Base-by-base conservation (phyloP, 2,797 vertebrate genomes). In the Bryconaethiops microstoma region DNA sequence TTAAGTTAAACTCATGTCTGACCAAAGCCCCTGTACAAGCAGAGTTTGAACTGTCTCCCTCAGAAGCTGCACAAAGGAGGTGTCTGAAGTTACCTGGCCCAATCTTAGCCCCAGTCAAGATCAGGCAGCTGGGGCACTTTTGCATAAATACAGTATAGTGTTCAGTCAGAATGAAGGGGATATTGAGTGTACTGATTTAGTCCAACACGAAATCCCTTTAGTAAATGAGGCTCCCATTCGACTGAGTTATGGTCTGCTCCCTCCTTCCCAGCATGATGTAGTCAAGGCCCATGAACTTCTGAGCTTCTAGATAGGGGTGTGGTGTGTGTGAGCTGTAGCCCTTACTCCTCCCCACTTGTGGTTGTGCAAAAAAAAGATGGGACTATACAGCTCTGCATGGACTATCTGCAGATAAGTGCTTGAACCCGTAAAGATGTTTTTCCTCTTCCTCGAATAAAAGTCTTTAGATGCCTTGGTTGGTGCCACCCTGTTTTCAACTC, bases 81-180 rank as follows among this genome's bases (percentile, higher is more conserved):
- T n/a, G n/a, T n/a, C n/a, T n/a, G n/a, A n/a, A n/a, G n/a, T n/a
- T n/a, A n/a, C n/a, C n/a, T 76, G 74, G 74, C 42, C 74, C 29
- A 48, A 62, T 6, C 45, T 76, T 9, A 25, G 23, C 6, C 10
- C 39, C 1, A 16, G n/a, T 13, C 29, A 77, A 14, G 69, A 84
- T 4, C 50, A 84, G 35, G 12, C 3, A 4, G 8, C 1, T 14
- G 68, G 17, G 55, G 5, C 60, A 10, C 40, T 84, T 1, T 23
- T 84, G 4, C 39, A n/a, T 17, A 10, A 23, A 3, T 80, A 83
- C 70, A 21, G 29, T 1, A 14, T 68, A 0, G 69, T 77, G 10
- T 63, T 81, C 50, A 35, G 59, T 13, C 25, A 72, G 3, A 25
- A 50, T 64, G 62, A 81, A 14, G 63, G 79, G 2, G 77, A 81